Base-by-base conservation (phyloP, 2,113 vertebrate genomes). In the Passer montanus region DNA sequence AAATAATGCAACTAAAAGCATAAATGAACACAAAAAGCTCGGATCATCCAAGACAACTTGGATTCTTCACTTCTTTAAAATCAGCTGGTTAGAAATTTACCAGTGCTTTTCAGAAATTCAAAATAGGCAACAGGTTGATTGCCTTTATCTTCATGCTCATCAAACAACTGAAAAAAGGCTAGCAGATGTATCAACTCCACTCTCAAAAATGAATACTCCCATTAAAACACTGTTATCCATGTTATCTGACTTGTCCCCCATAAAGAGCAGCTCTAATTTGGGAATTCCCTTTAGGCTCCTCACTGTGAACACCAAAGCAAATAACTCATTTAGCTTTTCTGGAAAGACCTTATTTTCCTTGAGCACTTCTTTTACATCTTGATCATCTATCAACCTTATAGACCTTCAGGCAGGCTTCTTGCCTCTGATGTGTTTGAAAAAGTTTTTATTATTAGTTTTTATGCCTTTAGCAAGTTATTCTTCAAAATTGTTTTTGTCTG, bases 391-490 rank as follows among this genome's bases (percentile, higher is more conserved):
- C 96, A 97, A 95, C 88, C 79, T 93, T 59, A 74, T 84, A 81
- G 92, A 97, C 95, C 95, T 96, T 63, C 76, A 62, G 95, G 96
- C 95, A 90, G 72, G 43, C 80, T 93, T 67, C 92, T 94, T 88
- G 64, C 76, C 56, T 93, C 90, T 92, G 90, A 97, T 94, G 85
- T 95, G 86, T 97, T 90, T 86, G 85, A 92, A 94, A 94, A 97
- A 97, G 86, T 93, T 95, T 95, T 90, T 86, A 86, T 95, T 96
- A 97, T 94, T 95, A 96, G 90, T 84, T 97, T 96, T 95, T 94
- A 92, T n/a, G 96, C 94, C 96, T 80, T 95, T 89, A 96, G 95
- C 95, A 93, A 96, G 89, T 95, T 97, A 94, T 96, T 95, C 94
- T 92, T 96, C 94, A 95, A 96, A 93, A 84, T 72, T 97, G 89